Percentiles rank a stretch among this genome's conserved stretches.
phyloP scores from a whole-genome alignment of 1,140 invertebrate species.

The Lasioglossum albipes region DNA sequence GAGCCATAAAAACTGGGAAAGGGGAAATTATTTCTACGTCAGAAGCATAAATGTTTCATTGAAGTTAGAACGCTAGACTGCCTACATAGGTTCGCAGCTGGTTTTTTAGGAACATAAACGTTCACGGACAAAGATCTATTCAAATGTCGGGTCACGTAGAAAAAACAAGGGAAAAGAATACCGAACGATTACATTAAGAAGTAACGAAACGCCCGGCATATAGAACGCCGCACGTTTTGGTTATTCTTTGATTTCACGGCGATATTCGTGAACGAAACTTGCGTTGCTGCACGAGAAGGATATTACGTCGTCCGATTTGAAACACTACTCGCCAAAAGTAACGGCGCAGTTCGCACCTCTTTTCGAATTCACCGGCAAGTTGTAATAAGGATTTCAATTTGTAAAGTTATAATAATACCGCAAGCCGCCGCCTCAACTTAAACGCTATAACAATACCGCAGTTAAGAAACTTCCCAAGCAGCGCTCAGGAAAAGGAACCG shows the following conservation, averaged over 20 bases:
- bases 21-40: no score
- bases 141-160: background rate
- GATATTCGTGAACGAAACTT: background rate
- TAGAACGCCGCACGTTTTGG: background rate
- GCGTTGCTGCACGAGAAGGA: background rate
- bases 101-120: no score
- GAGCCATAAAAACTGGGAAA: no score
- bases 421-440: background rate
- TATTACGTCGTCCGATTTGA: background rate
- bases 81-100: no score
- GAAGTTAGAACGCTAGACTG: no score
- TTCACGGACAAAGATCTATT: background rate
- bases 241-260: background rate
- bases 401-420: background rate
- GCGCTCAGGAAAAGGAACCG: background rate
- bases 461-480: background rate
- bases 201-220: background rate
- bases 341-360: background rate
- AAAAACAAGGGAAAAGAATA: background rate
- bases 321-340: background rate
- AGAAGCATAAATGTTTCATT: no score
- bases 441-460: constrained; percentile 1
- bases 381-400: background rate
- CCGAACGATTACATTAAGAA: no score
- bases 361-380: background rate